Evolutionary conservation across 1,140 invertebrate genomes (phyloP).

Genomic region (Caerostris darwini): DNA sequence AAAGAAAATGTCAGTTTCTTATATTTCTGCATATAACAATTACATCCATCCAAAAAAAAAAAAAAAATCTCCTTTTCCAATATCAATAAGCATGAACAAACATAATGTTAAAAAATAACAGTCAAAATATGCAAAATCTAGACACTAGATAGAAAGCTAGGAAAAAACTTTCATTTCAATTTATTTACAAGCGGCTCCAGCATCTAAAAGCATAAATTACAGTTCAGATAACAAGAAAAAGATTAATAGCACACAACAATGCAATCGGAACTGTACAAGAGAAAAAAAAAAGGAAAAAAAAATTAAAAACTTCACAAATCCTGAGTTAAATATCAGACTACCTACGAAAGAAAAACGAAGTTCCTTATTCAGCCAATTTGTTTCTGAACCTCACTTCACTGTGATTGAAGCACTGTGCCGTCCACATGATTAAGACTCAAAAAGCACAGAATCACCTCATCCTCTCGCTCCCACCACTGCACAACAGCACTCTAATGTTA

Average conservation of each 20-base stretch:
- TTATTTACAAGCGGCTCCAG: not conserved
- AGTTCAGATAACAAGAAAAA: not conserved
- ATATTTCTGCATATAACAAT: too few species aligned
- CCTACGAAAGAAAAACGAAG: not conserved
- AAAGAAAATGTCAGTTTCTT: too few species aligned
- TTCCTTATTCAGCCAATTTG: not conserved
- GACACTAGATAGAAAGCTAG: too few species aligned
- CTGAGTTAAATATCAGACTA: not conserved
- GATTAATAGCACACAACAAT: not conserved
- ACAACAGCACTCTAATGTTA: not conserved
- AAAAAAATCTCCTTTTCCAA: too few species aligned
- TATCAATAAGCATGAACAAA: too few species aligned
- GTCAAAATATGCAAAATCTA: too few species aligned
- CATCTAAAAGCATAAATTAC: not conserved
- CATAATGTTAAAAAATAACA: too few species aligned
- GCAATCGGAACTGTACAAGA: too few species aligned
- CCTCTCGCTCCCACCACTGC: too few species aligned
- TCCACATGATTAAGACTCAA: slow-evolving; percentile 14
- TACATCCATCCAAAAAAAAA: too few species aligned
- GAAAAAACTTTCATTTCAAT: too few species aligned
- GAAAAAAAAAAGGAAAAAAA: too few species aligned
- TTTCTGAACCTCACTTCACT: not conserved
- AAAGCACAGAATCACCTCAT: not conserved
- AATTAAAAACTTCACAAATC: not conserved
- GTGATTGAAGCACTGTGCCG: not conserved